Evolutionary conservation across 1,140 invertebrate genomes (phyloP).

Genomic region (Xylocopa sonorina): DNA sequence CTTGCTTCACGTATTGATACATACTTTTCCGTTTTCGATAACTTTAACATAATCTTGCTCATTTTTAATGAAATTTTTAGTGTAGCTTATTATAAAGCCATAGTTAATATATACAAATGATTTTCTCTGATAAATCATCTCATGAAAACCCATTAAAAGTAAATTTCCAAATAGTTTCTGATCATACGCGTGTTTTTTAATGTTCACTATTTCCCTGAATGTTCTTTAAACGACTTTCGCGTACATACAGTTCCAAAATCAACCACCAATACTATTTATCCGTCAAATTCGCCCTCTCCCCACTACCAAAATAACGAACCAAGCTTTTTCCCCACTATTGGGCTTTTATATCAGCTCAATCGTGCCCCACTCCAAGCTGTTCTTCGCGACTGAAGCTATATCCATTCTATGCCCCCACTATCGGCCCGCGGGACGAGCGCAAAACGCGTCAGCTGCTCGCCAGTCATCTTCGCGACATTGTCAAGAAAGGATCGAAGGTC

Average conservation of each 20-base stretch:
- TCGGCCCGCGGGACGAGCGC: conserved; percentile 46
- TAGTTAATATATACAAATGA: no score
- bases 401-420: conserved; percentile 9
- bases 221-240: no score
- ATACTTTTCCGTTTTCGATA: neutral
- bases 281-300: neutral
- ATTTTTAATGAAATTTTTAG: no score
- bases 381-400: neutral
- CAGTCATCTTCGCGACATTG: conserved; percentile 69
- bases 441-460: conserved; percentile 73
- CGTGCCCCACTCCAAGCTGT: neutral
- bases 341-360: neutral
- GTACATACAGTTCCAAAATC: neutral
- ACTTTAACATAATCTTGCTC: no score
- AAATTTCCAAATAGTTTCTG: no score
- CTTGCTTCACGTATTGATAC: neutral
- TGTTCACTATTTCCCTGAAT: no score
- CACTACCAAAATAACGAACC: no score
- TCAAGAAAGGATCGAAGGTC: neutral
- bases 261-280: neutral
- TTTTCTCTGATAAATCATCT: no score
- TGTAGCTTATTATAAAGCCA: no score
- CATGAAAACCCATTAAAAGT: no score
- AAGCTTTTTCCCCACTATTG: no score
- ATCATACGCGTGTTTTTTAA: no score